Evolutionary conservation across 2,113 vertebrate species (phyloP), one percentile per base, ranked within the genome.

Genomic region (Caloenas nicobarica): DNA sequence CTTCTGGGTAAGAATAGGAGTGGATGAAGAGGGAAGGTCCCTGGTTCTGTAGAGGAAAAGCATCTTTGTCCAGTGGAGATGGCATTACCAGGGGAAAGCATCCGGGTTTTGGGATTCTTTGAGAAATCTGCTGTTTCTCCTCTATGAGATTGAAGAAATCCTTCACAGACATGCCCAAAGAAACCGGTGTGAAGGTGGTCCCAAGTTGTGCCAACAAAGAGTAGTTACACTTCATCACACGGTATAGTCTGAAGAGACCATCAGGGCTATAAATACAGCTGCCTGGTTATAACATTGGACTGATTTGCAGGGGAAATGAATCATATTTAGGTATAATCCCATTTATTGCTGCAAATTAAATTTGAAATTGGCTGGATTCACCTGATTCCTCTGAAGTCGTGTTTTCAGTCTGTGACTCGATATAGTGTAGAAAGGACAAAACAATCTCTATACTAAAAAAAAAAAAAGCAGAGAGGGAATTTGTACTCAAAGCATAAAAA

Each of bases 331-430:
- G 24, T 89, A 85, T 54, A 84, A 85, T 72, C 44, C 31, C 40
- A 28, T 86, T 74, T 89, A 56, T 76, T 89, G 44, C 58, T 93
- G 31, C n/a, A 91, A 84, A 85, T 95, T 78, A 29, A 68, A 46
- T 95, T 91, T 84, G 65, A 69, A 78, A 91, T 44, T 76, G 34
- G 12, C 24, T 74, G 65, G 34, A 80, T 92, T 81, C 53, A 58
- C 36, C 57, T 69, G 44, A 44, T 92, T 89, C 62, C 34, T 89
- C 78, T 95, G 79, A 87, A 93, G 56, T 92, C 31, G 28, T 89
- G 53, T 19, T 95, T 94, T 87, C 46, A 54, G 82, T 92, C 31
- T 79, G 40, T 93, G 53, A 69, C 53, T 54, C 4, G 1, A 23
- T 65, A 23, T 34, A 13, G 9, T 74, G 2, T 44, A 85, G 69